Evolutionary conservation across 2,113 vertebrate genomes (phyloP).

Genomic region (Chionis minor): DNA sequence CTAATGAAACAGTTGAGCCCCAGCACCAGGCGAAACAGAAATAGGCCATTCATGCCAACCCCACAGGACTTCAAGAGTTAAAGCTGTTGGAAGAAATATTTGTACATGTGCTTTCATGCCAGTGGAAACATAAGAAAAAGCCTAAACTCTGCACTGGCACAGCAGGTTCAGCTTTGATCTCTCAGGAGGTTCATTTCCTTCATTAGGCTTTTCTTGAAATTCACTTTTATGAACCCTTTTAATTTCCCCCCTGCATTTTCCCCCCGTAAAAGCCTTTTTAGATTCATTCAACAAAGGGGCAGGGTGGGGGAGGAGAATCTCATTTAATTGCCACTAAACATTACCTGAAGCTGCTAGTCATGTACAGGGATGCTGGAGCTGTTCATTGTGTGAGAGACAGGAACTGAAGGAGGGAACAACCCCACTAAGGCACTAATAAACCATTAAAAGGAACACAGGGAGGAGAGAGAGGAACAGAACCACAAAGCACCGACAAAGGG

Average conservation of each 20-base stretch:
- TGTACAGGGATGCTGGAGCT: background rate
- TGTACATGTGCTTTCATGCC: conserved; percentile 42
- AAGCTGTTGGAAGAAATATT: conserved; percentile 33
- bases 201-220: conserved; percentile 64
- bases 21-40: background rate
- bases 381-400: background rate
- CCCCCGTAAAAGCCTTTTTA: conserved; percentile 15
- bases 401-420: background rate
- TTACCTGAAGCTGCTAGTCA: conserved; percentile 28
- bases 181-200: conserved; percentile 64
- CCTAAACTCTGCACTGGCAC: conserved; percentile 22
- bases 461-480: background rate
- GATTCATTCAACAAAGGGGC: conserved; percentile 12
- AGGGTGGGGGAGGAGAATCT: conserved; percentile 4
- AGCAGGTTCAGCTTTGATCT: conserved; percentile 69
- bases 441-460: background rate
- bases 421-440: background rate
- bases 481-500: background rate
- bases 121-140: conserved; percentile 56
- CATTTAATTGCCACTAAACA: conserved; percentile 31
- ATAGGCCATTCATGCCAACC: background rate
- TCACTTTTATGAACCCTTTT: conserved; percentile 56
- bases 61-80: conserved; percentile 19
- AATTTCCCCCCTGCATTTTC: conserved; percentile 6
- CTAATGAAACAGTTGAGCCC: background rate